These are phyloP conservation scores for Phylloscopus trochilus DNA, from an alignment of 2,113 vertebrate species.

Conservation along the genomic window DNA sequence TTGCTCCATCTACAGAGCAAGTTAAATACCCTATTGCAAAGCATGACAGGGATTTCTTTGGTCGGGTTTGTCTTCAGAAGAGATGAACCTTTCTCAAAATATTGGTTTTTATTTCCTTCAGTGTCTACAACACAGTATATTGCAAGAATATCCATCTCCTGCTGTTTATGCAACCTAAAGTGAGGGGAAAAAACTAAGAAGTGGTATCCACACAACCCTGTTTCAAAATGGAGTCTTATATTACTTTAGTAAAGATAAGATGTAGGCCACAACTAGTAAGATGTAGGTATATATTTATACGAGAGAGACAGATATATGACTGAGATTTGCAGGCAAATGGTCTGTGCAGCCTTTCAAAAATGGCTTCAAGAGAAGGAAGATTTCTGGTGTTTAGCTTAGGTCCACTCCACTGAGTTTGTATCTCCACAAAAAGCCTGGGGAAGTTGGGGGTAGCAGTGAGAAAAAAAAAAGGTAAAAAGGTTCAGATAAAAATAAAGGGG, in stretches of 20 bases:
- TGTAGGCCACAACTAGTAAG: neutral
- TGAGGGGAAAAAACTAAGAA: rapidly evolving
- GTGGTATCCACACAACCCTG: neutral
- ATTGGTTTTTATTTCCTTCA: neutral
- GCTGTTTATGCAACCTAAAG: neutral
- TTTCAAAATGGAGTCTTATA: neutral
- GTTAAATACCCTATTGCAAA: neutral
- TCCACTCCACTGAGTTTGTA: neutral
- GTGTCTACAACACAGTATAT: neutral
- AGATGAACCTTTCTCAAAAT: neutral
- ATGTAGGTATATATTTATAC: neutral
- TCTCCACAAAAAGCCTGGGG: neutral
- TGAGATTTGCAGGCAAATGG: neutral
- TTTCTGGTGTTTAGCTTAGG: neutral
- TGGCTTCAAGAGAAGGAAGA: neutral
- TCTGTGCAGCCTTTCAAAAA: neutral
- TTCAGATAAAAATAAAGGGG: neutral
- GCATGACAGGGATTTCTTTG: neutral
- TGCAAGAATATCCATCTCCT: neutral
- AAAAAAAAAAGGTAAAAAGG: neutral
- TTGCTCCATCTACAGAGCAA: neutral
- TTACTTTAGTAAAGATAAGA: neutral
- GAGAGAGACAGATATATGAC: neutral
- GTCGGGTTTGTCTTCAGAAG: neutral
- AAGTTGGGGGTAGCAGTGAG: neutral